Evolutionary conservation across 92 coral and sea anemone species (phyloP), one percentile per base, ranked within the genome.

Genomic region (Blastomussa wellsi): DNA sequence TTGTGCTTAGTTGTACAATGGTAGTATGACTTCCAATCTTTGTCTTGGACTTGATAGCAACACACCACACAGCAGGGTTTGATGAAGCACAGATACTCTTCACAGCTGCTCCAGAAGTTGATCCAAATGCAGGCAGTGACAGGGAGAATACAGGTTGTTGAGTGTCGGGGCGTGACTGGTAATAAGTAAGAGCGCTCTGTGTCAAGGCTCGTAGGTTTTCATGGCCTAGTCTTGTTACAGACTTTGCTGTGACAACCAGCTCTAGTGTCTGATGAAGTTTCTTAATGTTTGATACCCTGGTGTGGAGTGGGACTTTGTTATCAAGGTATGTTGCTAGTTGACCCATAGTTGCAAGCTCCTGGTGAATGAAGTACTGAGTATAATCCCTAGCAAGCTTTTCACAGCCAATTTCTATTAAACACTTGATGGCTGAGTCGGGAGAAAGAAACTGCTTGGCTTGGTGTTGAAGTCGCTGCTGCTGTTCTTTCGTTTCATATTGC

Each of bases 121-220:
- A 90, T 51, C 95, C 95, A 85, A 91, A 97, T 7, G 99, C 95
- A 20, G 95, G 99, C 26, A 97, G 92, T 13, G 99, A 95, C 74
- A 97, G 84, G 0, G 99, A 97, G 86, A 97, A 97, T 37, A 93
- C 73, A 24, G 99, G 98, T 35, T 91, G 95, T 26, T 82, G 83
- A 9, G 52, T 68, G 33, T 89, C 88, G 24, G 65, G 36, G 73
- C 93, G 98, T 42, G 52, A 78, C 72, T 93, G 88, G 77, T 97
- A 97, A 85, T 91, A 97, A 9, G 86, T 72, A 38, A 97, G 88
- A 4, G 95, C 95, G 29, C 95, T 86, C 74, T 92, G 96, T 10
- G 96, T 92, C 31, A 97, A 85, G 42, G 88, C 74, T 72, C 98
- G 95, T 35, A 94, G 79, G 73, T 94, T 89, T 38, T 93, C 94